Base-by-base conservation (phyloP, 2,113 vertebrate genomes). In the Hippolais icterina region DNA sequence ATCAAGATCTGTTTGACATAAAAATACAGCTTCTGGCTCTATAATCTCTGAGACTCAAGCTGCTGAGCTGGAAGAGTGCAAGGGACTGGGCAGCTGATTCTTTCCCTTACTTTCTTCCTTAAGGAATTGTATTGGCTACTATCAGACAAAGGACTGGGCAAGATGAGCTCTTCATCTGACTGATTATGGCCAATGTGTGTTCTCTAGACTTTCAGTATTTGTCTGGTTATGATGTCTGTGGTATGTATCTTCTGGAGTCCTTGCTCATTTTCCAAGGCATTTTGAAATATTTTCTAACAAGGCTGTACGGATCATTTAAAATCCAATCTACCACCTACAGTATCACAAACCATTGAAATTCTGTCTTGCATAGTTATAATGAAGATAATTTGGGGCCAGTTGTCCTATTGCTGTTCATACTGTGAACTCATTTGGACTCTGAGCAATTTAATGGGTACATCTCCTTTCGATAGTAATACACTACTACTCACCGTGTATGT, bases 251-350 rank as follows among this genome's bases (percentile, higher is more conserved):
- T 81, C 60, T n/a, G 9, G 29, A 82, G 14, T 22, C 54, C 76
- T 63, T 78, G 24, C 29, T 84, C 19, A 52, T 78, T 94, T 96
- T 89, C 74, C 56, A 87, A 33, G 11, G 37, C 46, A 63, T 65
- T 93, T 89, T 33, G 49, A 72, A 95, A 68, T 87, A 83, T 90
- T 83, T 94, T 63, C 68, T 49, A 50, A 33, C 42, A 94, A 24
- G 39, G 72, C 81, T 87, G 46, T 77, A 94, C 0, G 17, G 87
- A 63, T 95, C 65, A 90, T 95, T 95, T 95, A 76, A 96, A 96
- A 96, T 95, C 91, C 66, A 85, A 80, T 95, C 87, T 96, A 87
- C 95, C 91, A 89, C 89, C 91, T 85, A 79, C 65, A 77, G 87
- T 47, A 89, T 74, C 70, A 65, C 46, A 90, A 54, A 57, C 18